Evolutionary conservation across 1,140 invertebrate species (phyloP).

Genomic region (Aphelinus certus): DNA sequence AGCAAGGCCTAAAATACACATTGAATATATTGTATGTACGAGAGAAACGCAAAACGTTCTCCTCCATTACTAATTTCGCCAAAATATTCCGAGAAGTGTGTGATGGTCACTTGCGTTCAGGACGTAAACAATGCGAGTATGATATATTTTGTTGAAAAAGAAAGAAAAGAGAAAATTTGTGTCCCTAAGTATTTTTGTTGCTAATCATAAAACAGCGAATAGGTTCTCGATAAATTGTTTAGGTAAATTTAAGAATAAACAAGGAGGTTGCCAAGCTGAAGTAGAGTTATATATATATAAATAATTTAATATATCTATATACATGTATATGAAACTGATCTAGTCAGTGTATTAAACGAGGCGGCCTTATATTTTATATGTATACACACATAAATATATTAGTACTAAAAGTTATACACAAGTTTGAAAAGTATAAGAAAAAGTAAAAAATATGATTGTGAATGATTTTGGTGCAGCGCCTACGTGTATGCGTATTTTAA

Average conservation of each 20-base stretch:
- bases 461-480: constrained; percentile 14
- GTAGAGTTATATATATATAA: too few species aligned
- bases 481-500: background rate
- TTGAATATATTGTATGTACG: background rate
- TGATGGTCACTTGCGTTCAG: too few species aligned
- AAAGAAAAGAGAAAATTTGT: constrained; percentile 44
- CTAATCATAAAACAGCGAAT: constrained; percentile 40
- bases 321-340: constrained; percentile 54
- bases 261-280: constrained; percentile 47
- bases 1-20: constrained; percentile 24
- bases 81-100: background rate
- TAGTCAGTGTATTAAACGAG: constrained; percentile 66
- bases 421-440: constrained; percentile 17
- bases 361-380: constrained; percentile 67
- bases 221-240: constrained; percentile 39
- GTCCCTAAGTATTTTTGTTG: constrained; percentile 63
- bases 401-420: constrained; percentile 34
- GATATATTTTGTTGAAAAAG: constrained; percentile 59
- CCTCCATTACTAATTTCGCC: background rate
- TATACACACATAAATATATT: constrained; percentile 41
- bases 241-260: constrained; percentile 35
- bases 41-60: constrained; percentile 7
- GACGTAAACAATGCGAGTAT: constrained; percentile 7
- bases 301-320: too few species aligned
- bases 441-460: constrained; percentile 23